Conservation (phyloP, 2,113 vertebrate species). For the Silurus asotus region DNA sequence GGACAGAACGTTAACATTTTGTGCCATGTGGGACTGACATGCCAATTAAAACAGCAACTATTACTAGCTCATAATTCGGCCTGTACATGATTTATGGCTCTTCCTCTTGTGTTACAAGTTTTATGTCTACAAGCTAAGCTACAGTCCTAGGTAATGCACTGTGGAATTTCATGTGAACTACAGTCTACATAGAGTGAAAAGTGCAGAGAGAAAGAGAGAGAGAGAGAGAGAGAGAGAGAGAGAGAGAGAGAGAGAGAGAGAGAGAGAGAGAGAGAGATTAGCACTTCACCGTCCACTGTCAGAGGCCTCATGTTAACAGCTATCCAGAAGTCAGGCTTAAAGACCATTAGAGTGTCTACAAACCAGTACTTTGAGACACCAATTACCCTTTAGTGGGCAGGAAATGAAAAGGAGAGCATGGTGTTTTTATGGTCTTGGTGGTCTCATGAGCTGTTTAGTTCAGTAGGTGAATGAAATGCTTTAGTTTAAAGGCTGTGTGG, state of each 20-base stretch:
- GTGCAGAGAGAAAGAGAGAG: neutral
- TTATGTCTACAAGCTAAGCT: neutral
- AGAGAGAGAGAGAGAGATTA: conserved; percentile 44
- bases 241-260: neutral
- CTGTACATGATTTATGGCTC: neutral
- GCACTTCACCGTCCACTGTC: conserved; percentile 74
- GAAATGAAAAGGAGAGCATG: conserved; percentile 16
- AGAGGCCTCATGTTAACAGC: conserved; percentile 30
- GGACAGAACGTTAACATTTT: neutral
- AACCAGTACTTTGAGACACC: conserved; percentile 20
- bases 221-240: neutral
- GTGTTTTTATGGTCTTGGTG: conserved; percentile 22
- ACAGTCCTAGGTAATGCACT: neutral
- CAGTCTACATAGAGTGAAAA: neutral
- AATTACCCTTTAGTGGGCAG: conserved; percentile 32
- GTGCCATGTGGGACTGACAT: no score
- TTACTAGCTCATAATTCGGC: neutral
- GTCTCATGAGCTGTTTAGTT: conserved; percentile 18
- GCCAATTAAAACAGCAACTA: neutral
- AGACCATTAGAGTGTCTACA: conserved; percentile 20
- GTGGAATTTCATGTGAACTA: neutral
- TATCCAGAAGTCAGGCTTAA: conserved; percentile 29
- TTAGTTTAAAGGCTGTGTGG: neutral
- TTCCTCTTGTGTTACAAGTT: neutral
- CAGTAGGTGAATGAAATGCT: conserved; percentile 15